These are phyloP conservation scores for Bradypodion pumilum DNA, from an alignment of 2,797 vertebrate species.

Conservation along the genomic window DNA sequence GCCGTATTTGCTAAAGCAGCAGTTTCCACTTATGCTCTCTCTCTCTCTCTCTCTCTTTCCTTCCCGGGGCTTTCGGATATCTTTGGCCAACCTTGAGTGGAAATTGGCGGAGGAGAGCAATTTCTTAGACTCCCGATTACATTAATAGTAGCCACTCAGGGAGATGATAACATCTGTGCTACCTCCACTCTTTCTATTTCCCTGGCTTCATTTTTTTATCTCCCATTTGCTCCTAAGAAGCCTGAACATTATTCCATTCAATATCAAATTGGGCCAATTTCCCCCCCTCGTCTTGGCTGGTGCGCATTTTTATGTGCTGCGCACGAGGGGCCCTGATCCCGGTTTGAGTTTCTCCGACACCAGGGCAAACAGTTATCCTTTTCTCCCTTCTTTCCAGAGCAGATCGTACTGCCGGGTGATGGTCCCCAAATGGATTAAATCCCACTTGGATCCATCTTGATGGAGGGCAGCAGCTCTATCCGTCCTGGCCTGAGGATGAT, in stretches of 20 bases:
- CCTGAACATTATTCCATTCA: slow-evolving; percentile 24
- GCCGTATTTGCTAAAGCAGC: not conserved
- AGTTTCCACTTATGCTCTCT: not conserved
- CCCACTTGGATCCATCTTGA: too few relatives aligned
- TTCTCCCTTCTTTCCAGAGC: too few relatives aligned
- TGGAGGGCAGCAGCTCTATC: too few relatives aligned
- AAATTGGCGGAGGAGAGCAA: slow-evolving; percentile 29
- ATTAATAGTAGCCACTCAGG: slow-evolving; percentile 4
- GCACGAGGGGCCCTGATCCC: too few relatives aligned
- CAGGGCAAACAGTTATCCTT: too few relatives aligned
- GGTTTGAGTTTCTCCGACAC: too few relatives aligned
- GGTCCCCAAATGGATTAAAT: too few relatives aligned
- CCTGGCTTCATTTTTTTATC: slow-evolving; percentile 38
- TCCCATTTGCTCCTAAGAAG: slow-evolving; percentile 37
- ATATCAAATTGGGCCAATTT: not conserved
- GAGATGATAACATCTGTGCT: not conserved
- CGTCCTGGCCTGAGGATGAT: too few relatives aligned
- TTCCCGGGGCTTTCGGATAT: too few relatives aligned
- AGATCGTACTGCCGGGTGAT: too few relatives aligned
- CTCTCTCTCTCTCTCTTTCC: not conserved
- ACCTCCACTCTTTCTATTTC: slow-evolving; percentile 36
- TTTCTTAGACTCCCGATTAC: slow-evolving; percentile 23
- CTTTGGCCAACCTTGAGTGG: slow-evolving; percentile 32
- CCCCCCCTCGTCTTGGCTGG: slow-evolving; percentile 9
- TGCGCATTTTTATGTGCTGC: not conserved